Evolutionary conservation across 2,797 vertebrate species (phyloP).

Genomic region (Hirundo rustica): DNA sequence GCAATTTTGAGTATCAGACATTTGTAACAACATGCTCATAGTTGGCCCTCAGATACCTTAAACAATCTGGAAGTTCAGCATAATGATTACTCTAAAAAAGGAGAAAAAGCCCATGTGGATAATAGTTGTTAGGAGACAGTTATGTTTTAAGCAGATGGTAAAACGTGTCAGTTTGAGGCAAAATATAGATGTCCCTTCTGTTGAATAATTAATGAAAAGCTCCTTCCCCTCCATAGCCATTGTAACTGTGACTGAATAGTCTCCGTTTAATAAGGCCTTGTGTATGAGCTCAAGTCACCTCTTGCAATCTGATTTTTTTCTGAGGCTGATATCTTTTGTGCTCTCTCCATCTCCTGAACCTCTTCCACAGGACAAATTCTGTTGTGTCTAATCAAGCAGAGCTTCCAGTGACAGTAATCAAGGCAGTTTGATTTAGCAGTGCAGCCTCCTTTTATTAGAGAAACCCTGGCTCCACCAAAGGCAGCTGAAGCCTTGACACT

Average conservation of each 20-base stretch:
- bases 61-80: constrained; percentile 19
- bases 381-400: background rate
- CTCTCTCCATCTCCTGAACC: background rate
- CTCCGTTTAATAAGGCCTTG: background rate
- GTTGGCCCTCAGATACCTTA: background rate
- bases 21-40: background rate
- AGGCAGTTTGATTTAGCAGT: background rate
- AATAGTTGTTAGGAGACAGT: constrained; percentile 10
- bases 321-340: background rate
- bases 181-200: constrained; percentile 13
- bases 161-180: constrained; percentile 43
- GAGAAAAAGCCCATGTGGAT: background rate
- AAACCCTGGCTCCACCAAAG: background rate
- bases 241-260: background rate
- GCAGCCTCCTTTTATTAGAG: background rate
- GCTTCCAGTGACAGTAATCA: background rate
- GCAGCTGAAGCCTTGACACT: background rate
- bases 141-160: constrained; percentile 24
- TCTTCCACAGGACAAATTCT: background rate
- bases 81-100: background rate
- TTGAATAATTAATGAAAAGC: constrained; percentile 49
- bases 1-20: background rate
- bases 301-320: background rate
- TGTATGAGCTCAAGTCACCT: background rate
- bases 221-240: background rate